Evolutionary conservation across 2,113 vertebrate genomes (phyloP), one percentile per base, ranked within the genome.

Genomic region (Odontophorus gujanensis): DNA sequence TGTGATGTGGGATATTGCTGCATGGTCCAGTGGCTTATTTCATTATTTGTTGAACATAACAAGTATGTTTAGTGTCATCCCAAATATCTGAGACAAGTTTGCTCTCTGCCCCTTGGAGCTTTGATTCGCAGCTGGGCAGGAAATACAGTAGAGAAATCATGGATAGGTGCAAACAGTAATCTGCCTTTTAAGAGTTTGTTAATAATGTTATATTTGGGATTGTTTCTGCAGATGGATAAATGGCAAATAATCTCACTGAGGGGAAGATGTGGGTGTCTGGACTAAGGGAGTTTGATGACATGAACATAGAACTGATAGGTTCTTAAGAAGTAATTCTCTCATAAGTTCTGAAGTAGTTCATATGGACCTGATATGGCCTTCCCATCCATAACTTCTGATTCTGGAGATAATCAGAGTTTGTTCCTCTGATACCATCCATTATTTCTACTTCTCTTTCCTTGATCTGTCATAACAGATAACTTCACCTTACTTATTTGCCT

Each of bases 151-250:
- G 38, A 87, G 59, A 82, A 91, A 9, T 62, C 14, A 24, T 8
- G 21, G 34, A 18, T 57, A 78, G 42, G 42, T 47, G 45, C 51
- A 89, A 90, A 68, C 30, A 73, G 21, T 40, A 63, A 48, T 69
- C 32, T 47, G 17, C 43, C 6, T 69, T 28, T 75, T 48, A 8
- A 53, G 43, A n/a, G 11, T 81, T 74, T 84, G 21, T 25, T 78
- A 7, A 34, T 72, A 72, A 10, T 79, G 8, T 86, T 83, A 34
- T 63, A 25, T 78, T 71, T 7, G 2, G 22, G 40, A 38, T 59
- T 83, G 40, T 65, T 90, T 75, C 88, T 84, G 18, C 30, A 81
- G n/a, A 67, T 95, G 63, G 61, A 8, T 67, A 83, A 77, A 83
- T 67, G 47, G 7, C 59, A 85, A 32, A 15, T 87, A 50, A 58